Base-by-base conservation (phyloP, 2,113 vertebrate genomes). In the Pterocles orientalis region DNA sequence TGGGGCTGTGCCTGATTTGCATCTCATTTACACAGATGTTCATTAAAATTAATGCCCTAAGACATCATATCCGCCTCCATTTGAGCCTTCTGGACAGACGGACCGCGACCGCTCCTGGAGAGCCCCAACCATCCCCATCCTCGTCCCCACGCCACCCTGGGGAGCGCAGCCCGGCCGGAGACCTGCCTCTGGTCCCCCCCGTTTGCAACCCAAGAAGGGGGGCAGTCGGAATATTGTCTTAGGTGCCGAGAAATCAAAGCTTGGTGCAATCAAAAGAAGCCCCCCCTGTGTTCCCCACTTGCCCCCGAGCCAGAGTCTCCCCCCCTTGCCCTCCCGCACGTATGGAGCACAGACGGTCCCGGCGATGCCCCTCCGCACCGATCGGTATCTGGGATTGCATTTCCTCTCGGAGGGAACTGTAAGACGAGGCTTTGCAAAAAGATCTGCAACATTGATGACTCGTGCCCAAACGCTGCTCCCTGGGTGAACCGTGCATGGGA, bases 41-140 rank as follows among this genome's bases (percentile, higher is more conserved):
- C 92, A 95, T 94, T 90, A 92, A 96, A 96, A 97, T 95, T 92
- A 90, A 94, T 84, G 95, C 94, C 83, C 94, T 79, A 94, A 93
- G 96, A 92, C 92, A 82, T 26, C 70, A 62, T 92, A 92, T 93
- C 91, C 82, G 92, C 69, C 61, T 13, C 21, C 57, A 8, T 56
- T 78, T 14, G 26, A 85, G 91, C 78, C 84, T 90, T 47, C 75
- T 77, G 94, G 81, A 84, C 75, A 58, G 84, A 36, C 64, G 25
- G 80, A 91, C 54, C 2, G 2, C 0, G 50, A 72, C 51, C 7
- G 41, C 83, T 76, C 78, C 69, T 0, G 26, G 56, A 25, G 65
- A 79, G 54, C 25, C 48, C 36, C 17, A 0, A 10, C 45, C 62
- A 79, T 29, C 84, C 58, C 45, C 19, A 18, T 19, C 60, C 53